Percentiles rank a stretch among this genome's conserved stretches.
These are phyloP conservation scores for Pilophorus perplexus DNA, from an alignment of 2,888 invertebrate species.

Conservation along the genomic window DNA sequence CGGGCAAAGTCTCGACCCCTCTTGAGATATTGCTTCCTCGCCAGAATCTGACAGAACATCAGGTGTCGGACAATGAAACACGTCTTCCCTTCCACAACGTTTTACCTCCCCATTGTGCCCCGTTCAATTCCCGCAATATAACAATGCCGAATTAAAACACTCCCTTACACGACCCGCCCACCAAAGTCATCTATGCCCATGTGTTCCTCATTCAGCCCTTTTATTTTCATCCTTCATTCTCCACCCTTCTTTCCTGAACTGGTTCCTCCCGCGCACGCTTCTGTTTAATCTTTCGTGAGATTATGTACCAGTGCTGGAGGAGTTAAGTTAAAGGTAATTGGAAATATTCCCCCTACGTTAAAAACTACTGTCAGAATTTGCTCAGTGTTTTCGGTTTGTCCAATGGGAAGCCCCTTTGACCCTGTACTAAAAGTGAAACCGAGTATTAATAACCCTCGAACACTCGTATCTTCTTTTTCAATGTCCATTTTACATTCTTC, in stretches of 20 bases:
- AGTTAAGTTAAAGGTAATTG: not conserved
- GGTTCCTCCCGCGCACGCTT: conserved; percentile 6
- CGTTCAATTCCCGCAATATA: conserved; percentile 7
- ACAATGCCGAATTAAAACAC: conserved; percentile 35
- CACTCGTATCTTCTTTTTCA: too few relatives aligned
- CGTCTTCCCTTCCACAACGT: not conserved
- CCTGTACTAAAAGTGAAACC: too few relatives aligned
- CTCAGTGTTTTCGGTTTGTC: too few relatives aligned
- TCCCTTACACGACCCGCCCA: conserved; percentile 3
- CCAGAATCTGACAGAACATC: conserved; percentile 36
- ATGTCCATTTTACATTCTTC: too few relatives aligned
- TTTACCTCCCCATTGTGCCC: not conserved
- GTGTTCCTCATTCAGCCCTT: not conserved
- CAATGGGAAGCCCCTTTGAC: too few relatives aligned
- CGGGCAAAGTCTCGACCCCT: not conserved
- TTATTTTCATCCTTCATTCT: conserved; percentile 29
- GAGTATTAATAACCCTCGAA: too few relatives aligned
- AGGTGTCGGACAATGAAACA: conserved; percentile 37
- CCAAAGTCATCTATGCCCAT: conserved; percentile 36
- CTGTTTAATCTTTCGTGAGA: conserved; percentile 23
- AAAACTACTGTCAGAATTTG: too few relatives aligned
- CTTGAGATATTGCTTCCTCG: conserved; percentile 39
- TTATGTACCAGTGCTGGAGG: not conserved
- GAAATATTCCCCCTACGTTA: not conserved
- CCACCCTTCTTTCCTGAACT: not conserved